A percentile compares a stretch with the other conserved stretches of the same genome.
These are phyloP conservation scores for Bimastos eiseni DNA, from an alignment of 2,888 invertebrate species.

Conservation along the genomic window DNA sequence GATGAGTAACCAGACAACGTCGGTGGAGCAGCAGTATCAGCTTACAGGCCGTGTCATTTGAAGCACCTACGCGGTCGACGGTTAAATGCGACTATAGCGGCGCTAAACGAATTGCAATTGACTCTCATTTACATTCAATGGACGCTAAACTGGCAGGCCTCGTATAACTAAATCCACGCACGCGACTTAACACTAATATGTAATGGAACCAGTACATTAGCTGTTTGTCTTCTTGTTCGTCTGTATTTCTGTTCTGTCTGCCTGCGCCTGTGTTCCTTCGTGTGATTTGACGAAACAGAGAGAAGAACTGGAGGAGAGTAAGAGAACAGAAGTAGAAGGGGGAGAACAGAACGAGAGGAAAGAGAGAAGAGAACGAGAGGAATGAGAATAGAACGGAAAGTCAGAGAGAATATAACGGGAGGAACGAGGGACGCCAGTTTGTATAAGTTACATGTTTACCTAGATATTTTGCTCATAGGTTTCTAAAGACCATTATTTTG, in stretches of 20 bases:
- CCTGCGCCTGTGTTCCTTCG: neutral
- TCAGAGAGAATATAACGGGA: too few species aligned
- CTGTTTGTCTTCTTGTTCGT: neutral
- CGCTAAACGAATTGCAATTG: neutral
- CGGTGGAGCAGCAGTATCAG: neutral
- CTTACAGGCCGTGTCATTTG: neutral
- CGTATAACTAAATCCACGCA: neutral
- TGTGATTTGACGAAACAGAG: too few species aligned
- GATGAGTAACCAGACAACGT: neutral
- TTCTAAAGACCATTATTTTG: too few species aligned
- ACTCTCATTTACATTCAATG: constrained; percentile 4
- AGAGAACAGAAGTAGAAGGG: too few species aligned
- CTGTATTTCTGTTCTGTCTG: neutral
- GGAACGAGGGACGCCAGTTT: too few species aligned
- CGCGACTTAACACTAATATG: neutral
- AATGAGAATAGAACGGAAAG: too few species aligned
- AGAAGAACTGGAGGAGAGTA: too few species aligned
- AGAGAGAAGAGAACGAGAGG: too few species aligned
- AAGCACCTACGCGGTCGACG: neutral
- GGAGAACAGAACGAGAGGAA: too few species aligned
- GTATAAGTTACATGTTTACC: too few species aligned
- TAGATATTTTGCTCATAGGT: too few species aligned
- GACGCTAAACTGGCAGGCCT: neutral
- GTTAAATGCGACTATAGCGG: neutral
- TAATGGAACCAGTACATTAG: neutral